Percentiles rank a stretch among this genome's conserved stretches.
Evolutionary conservation across 2,113 vertebrate species (phyloP).

Genomic region (Alouatta palliata): DNA sequence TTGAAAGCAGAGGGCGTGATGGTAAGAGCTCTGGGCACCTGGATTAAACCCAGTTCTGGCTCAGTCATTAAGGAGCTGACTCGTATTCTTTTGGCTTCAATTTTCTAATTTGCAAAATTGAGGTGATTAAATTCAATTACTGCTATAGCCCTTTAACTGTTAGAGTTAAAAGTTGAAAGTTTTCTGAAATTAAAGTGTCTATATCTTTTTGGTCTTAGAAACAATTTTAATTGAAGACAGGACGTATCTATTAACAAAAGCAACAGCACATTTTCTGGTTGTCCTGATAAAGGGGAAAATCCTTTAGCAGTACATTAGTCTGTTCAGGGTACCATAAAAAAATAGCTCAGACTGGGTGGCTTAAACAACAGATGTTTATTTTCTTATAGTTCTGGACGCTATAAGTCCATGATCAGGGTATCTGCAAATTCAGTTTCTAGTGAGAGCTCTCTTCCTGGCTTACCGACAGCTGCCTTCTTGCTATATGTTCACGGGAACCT

Average conservation of each 20-base stretch:
- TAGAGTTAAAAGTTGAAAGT: background rate
- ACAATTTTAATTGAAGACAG: background rate
- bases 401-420: background rate
- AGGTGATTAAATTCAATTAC: background rate
- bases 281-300: background rate
- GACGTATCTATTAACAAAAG: background rate
- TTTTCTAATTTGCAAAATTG: constrained; percentile 41
- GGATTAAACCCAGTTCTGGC: background rate
- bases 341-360: background rate
- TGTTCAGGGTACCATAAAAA: background rate
- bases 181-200: constrained; percentile 9
- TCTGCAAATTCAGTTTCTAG: background rate
- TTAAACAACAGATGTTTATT: background rate
- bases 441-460: background rate
- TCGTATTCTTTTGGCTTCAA: background rate
- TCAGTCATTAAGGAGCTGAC: background rate
- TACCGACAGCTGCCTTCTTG: background rate
- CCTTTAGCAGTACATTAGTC: background rate
- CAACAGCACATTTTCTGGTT: background rate
- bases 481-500: background rate
- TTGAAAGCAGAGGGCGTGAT: background rate
- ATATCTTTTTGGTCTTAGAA: background rate
- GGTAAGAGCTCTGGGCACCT: background rate
- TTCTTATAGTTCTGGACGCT: background rate
- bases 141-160: background rate